A percentile compares a stretch with the other conserved stretches of the same genome.
Conservation (phyloP, 2,113 vertebrate genomes). For the Burhinus bistriatus region DNA sequence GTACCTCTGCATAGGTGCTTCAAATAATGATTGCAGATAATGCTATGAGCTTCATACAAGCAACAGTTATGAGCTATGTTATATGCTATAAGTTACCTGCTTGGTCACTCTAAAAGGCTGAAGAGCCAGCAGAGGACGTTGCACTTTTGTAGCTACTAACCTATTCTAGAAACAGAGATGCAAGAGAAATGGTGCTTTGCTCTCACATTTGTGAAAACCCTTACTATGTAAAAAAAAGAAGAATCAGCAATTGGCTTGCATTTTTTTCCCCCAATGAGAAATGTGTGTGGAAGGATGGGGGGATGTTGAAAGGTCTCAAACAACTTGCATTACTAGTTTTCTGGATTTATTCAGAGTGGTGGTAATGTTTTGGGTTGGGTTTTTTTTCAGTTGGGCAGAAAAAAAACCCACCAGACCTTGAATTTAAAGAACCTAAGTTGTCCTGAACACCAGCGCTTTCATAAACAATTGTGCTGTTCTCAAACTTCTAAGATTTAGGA, state of each 20-base stretch:
- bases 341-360: neutral
- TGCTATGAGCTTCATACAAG: neutral
- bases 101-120: conserved; percentile 25
- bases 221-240: neutral
- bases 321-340: neutral
- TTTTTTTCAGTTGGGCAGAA: neutral
- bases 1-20: neutral
- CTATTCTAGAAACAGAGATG: neutral
- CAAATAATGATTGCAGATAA: neutral
- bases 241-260: neutral
- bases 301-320: neutral
- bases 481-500: neutral
- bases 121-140: neutral
- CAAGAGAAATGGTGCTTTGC: neutral
- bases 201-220: neutral
- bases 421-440: neutral
- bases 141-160: neutral
- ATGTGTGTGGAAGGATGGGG: neutral
- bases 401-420: neutral
- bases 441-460: neutral
- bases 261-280: neutral
- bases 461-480: neutral
- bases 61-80: neutral
- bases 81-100: neutral
- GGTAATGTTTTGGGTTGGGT: neutral